Evolutionary conservation across 2,113 vertebrate genomes (phyloP).

Genomic region (Urocitellus parryii): DNA sequence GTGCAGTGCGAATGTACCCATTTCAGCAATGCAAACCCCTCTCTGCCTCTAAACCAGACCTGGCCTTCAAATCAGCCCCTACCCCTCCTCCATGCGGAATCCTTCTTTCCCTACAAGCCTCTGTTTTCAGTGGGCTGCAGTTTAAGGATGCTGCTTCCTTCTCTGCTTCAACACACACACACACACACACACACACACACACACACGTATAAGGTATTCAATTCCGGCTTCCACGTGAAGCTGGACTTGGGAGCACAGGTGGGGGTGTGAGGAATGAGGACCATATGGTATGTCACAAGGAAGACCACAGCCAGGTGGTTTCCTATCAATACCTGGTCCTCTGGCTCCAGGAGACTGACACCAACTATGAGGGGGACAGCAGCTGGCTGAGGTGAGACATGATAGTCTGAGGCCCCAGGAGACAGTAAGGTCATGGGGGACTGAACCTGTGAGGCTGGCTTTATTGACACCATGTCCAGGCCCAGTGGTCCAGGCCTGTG

Average conservation of each 20-base stretch:
- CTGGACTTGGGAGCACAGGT: not conserved
- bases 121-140: not conserved
- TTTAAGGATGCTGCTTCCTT: not conserved
- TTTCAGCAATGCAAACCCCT: not conserved
- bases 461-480: not conserved
- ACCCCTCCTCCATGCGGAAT: not conserved
- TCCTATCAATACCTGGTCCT: not conserved
- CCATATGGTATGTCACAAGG: not conserved
- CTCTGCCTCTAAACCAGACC: not conserved
- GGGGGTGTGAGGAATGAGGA: accelerated
- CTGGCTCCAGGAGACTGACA: not conserved
- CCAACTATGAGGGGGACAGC: not conserved
- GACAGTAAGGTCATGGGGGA: not conserved
- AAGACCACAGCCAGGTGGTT: not conserved
- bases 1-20: no score
- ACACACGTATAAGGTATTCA: not conserved
- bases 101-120: not conserved
- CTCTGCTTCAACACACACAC: no score
- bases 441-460: not conserved
- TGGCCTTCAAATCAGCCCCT: accelerated
- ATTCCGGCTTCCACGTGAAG: not conserved
- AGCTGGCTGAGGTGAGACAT: no score
- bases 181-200: no score
- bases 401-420: not conserved
- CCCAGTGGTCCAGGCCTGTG: not conserved